Evolutionary conservation across 2,113 vertebrate genomes (phyloP), one percentile per base, ranked within the genome.

Genomic region (Abramis brama): DNA sequence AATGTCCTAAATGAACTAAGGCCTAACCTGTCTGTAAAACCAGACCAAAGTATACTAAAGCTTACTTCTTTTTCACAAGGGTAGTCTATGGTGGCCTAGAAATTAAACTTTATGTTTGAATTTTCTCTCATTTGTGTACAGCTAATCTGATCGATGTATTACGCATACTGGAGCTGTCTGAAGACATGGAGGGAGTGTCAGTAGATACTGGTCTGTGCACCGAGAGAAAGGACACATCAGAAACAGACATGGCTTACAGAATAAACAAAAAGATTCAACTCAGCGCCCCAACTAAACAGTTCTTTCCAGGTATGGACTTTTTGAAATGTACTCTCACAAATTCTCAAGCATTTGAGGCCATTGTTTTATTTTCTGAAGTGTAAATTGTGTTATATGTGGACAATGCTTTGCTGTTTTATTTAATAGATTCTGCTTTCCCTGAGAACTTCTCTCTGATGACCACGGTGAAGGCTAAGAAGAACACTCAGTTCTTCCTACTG

Each of bases 401-500:
- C 12, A 17, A 60, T 5, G 33, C 27, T 79, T 79, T 79, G 11
- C 21, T n/a, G 45, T 62, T 62, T 59, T n/a, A 15, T 27, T 45
- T 43, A n/a, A 8, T 91, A 98, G 97, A 95, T 30, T 95, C 93
- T 0, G 83, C 33, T 15, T 98, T 99, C 88, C 97, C 97, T 0
- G 91, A 92, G 88, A 92, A 96, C 85, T 99, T 98, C 92, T 98
- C 97, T 0, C 57, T 99, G 88, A 92, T 98, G 94, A 60, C 93
- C 21, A 97, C 97, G 0, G 59, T 97, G 25, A 92, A 95, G 70
- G 95, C 94, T 19, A 96, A 91, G 83, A 95, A 94, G 30, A 96
- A 94, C n/a, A 89, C 90, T 2, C 95, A 92, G 85, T 94, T 95
- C 80, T 96, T 97, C 87, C 91, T 98, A 21, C 90, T 99, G 2